Conservation (phyloP, 35 echinoderm and acorn worm species). For the Stichopus chloronotus region DNA sequence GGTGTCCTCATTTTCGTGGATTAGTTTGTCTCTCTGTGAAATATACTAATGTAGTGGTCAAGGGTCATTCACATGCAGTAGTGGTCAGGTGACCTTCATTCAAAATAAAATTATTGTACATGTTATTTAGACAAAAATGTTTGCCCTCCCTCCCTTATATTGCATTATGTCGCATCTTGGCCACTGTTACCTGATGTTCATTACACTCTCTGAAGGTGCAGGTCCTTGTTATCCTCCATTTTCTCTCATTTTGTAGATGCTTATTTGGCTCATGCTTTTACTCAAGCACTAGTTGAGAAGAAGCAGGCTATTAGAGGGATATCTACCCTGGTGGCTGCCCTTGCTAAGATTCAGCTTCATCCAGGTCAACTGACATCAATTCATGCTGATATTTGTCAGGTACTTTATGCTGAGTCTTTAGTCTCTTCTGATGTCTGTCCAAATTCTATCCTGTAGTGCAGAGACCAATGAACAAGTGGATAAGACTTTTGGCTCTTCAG, state of each 20-base stretch:
- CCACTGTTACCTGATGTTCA: not conserved
- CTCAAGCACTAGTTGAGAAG: constrained; percentile 79
- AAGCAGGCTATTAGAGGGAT: constrained; percentile 87
- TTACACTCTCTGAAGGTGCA: not conserved
- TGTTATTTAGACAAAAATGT: not conserved
- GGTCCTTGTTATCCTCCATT: too few species aligned
- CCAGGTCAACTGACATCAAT: constrained; percentile 85
- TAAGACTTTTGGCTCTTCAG: too few species aligned
- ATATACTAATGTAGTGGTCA: too few species aligned
- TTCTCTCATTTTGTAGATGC: constrained; percentile 68
- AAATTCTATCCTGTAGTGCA: too few species aligned
- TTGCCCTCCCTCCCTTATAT: not conserved
- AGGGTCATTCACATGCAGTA: too few species aligned
- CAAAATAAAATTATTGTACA: not conserved
- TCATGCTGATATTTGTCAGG: constrained; percentile 98
- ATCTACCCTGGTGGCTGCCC: constrained; percentile 71
- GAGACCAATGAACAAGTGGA: too few species aligned
- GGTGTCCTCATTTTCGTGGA: too few species aligned
- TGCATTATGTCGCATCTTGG: not conserved
- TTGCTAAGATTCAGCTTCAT: constrained; percentile 89
- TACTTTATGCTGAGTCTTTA: not conserved
- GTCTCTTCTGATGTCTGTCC: too few species aligned
- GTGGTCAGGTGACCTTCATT: too few species aligned
- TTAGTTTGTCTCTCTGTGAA: too few species aligned
- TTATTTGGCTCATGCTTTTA: constrained; percentile 81